These are phyloP conservation scores for Epinotia bilunana DNA, from an alignment of 2,888 invertebrate species.

Conservation along the genomic window DNA sequence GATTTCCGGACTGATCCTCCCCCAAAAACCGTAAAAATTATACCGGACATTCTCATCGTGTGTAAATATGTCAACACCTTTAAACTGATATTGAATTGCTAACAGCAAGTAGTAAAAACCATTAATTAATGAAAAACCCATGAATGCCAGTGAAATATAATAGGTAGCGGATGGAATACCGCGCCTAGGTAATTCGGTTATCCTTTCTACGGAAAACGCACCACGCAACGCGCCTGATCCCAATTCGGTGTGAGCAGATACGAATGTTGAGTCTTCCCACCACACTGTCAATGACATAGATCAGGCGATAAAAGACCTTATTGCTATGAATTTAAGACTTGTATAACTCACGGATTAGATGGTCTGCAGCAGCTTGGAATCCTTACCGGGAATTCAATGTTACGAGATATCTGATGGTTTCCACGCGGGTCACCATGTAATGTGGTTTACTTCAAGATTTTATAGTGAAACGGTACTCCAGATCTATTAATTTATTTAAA, in stretches of 20 bases:
- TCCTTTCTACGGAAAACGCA: too few relatives aligned
- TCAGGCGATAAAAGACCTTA: neutral
- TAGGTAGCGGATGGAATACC: too few relatives aligned
- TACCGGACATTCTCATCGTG: too few relatives aligned
- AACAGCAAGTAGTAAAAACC: too few relatives aligned
- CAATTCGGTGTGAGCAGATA: neutral
- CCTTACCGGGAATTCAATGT: conserved; percentile 5
- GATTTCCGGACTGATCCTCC: too few relatives aligned
- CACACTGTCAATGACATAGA: neutral
- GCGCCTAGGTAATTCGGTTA: too few relatives aligned
- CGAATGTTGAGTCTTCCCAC: neutral
- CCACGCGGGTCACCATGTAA: neutral
- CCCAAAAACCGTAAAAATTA: too few relatives aligned
- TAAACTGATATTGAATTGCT: too few relatives aligned
- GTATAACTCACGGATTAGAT: neutral
- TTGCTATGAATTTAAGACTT: neutral
- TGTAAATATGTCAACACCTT: too few relatives aligned
- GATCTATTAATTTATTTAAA: too few relatives aligned
- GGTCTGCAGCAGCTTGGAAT: neutral
- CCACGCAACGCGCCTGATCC: neutral
- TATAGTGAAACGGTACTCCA: neutral
- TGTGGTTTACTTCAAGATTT: neutral
- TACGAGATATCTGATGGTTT: conserved; percentile 10
- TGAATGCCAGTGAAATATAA: too few relatives aligned
- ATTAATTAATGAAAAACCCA: too few relatives aligned